Evolutionary conservation across 2,888 invertebrate species (phyloP), one percentile per base, ranked within the genome.

Genomic region (Pheosia gnoma): DNA sequence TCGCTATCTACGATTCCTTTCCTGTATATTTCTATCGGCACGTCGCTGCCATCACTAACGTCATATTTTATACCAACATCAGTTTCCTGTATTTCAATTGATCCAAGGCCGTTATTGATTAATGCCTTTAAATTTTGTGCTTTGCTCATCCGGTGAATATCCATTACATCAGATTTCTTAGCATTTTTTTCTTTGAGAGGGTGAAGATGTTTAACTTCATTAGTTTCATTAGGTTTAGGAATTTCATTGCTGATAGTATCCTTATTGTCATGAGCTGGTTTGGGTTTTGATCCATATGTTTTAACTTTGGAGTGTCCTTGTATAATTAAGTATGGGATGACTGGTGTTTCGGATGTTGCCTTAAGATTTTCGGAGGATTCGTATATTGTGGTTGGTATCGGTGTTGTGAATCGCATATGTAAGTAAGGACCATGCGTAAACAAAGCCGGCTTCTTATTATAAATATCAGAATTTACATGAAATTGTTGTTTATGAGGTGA

Each of bases 281-380:
- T 88, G 62, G 94, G 94, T 67, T 94, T 94, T 0, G 96, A 96
- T 11, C 97, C 96, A 79, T 97, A 97, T 0, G 96, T 97, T 89
- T 97, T 97, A 0, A 97, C 97, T 89, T 97, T 97, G 0, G 97
- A 97, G 83, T 97, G 97, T 0, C 97, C 97, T 85, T 97, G 97
- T 74, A 97, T 97, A 41, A 97, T 97, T 38, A 97, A 91, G 79
- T 97, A 97, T 94, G 96, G 95, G 59, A 95, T 94, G 3, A 91
- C 88, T 0, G 96, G 95, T 69, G 95, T 94, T 76, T 89, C 90
- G 6, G 87, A 86, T 37, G 87, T 81, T 51, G 82, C 70, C 67
- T 82, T 85, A n/a, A 64, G 59, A 59, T 82, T 81, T 66, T 87
- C 81, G 47, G 71, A 60, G 57, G 63, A 62, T n/a, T 68, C 70